These are phyloP conservation scores for Apodemia mormo DNA, from an alignment of 2,888 invertebrate genomes.

Conservation along the genomic window DNA sequence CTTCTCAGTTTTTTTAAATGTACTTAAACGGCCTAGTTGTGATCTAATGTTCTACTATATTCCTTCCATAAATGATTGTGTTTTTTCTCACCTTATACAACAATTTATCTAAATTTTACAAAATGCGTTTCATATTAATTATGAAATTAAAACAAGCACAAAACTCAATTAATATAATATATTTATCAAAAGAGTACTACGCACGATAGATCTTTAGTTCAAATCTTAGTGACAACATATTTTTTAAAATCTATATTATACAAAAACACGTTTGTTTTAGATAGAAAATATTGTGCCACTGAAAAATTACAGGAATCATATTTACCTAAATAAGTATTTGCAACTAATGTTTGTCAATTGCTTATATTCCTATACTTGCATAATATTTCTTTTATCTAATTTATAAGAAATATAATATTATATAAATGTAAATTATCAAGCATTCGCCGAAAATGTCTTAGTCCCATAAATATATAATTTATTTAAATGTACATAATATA, in stretches of 20 bases:
- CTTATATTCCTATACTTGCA: neutral
- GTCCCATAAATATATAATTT: neutral
- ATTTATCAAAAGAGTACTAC: neutral
- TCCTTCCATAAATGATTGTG: neutral
- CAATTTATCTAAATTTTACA: neutral
- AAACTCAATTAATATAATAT: neutral
- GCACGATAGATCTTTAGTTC: neutral
- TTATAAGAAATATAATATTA: neutral
- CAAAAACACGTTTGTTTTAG: neutral
- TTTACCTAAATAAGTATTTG: neutral
- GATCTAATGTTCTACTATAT: neutral
- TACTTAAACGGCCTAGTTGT: neutral
- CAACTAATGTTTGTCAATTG: conserved; percentile 5
- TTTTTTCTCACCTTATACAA: conserved; percentile 1
- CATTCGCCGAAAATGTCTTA: neutral
- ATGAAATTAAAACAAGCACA: neutral
- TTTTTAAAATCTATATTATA: neutral
- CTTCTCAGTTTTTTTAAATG: neutral
- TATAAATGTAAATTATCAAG: neutral
- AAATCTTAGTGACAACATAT: neutral
- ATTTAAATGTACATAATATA: no score
- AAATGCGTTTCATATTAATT: neutral
- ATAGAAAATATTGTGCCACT: conserved; percentile 14
- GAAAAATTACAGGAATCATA: conserved; percentile 9
- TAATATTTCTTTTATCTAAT: neutral